Percentiles rank a stretch among this genome's conserved stretches.
Evolutionary conservation across 2,113 vertebrate species (phyloP).

Genomic region (Pelmatolapia mariae): DNA sequence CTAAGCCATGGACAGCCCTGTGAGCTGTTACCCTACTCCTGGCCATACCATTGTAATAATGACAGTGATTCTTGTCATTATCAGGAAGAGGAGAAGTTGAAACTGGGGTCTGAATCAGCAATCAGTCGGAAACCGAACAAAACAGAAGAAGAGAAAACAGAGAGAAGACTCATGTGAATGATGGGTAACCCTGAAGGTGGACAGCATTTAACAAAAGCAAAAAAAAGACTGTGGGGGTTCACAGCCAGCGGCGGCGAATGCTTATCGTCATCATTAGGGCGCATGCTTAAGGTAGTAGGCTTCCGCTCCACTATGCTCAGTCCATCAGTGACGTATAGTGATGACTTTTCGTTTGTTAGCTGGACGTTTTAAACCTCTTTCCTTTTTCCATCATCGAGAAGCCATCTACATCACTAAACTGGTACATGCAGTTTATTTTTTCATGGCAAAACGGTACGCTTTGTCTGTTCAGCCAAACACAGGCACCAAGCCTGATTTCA

Average conservation of each 20-base stretch:
- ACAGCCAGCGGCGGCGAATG: conserved; percentile 39
- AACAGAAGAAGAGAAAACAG: conserved; percentile 62
- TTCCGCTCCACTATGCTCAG: conserved; percentile 26
- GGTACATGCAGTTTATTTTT: not conserved
- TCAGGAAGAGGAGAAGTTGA: conserved; percentile 80
- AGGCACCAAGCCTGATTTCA: not conserved
- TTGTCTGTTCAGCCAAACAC: conserved; percentile 4
- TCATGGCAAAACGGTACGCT: not conserved
- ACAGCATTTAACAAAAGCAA: conserved; percentile 1
- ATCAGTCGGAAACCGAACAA: conserved; percentile 61
- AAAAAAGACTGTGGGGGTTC: conserved; percentile 15
- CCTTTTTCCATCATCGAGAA: not conserved
- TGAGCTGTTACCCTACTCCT: conserved; percentile 52
- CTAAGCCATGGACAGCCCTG: conserved; percentile 53
- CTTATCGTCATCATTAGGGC: conserved; percentile 41
- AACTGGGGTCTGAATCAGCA: conserved; percentile 73
- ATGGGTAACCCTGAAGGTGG: conserved; percentile 48
- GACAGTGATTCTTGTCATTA: conserved; percentile 78
- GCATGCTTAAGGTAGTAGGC: conserved; percentile 53
- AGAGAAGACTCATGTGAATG: conserved; percentile 64
- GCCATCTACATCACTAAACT: not conserved
- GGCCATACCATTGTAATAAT: conserved; percentile 66
- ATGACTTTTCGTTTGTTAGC: not conserved
- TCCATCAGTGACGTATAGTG: conserved; percentile 16
- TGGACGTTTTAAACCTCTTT: not conserved